Conservation (phyloP, 1,140 invertebrate species). For the Microplitis mediator region DNA sequence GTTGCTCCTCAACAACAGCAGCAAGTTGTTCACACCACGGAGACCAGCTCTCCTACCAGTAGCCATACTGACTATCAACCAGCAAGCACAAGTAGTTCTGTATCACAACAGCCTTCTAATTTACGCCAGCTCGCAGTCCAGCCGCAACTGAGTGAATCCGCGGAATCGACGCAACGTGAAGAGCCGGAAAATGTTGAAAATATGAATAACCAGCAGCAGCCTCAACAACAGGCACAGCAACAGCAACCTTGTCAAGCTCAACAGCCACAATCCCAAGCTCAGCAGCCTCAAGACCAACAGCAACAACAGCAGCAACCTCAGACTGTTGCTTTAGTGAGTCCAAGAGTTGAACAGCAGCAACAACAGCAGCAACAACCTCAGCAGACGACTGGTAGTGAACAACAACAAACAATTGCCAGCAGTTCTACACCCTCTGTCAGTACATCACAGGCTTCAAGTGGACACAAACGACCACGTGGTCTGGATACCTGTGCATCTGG, state of each 20-base stretch:
- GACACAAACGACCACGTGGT: slow-evolving; percentile 66
- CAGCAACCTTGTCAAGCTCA: slow-evolving; percentile 47
- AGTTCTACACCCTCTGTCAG: slow-evolving; percentile 66
- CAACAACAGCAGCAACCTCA: slow-evolving; percentile 63
- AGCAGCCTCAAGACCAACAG: slow-evolving; percentile 44
- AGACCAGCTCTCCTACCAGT: slow-evolving; percentile 64
- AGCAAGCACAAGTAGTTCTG: slow-evolving; percentile 53
- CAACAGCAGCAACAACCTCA: slow-evolving; percentile 53
- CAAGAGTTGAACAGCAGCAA: slow-evolving; percentile 68
- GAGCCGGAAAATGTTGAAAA: slow-evolving; percentile 59
- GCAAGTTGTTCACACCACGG: slow-evolving; percentile 62
- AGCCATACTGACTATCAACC: slow-evolving; percentile 61
- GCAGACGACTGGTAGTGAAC: slow-evolving; percentile 30
- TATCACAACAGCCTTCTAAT: slow-evolving; percentile 45
- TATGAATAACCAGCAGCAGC: slow-evolving; percentile 37
- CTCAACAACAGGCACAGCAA: slow-evolving; percentile 46
- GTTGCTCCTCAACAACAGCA: slow-evolving; percentile 67
- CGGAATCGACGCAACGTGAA: slow-evolving; percentile 58
- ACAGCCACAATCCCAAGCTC: slow-evolving; percentile 53
- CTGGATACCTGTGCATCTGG: slow-evolving; percentile 64
- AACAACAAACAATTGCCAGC: slow-evolving; percentile 64
- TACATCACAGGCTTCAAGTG: slow-evolving; percentile 65
- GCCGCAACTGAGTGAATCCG: slow-evolving; percentile 56
- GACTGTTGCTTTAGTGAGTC: slow-evolving; percentile 76
- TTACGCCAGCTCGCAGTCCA: slow-evolving; percentile 54